These are phyloP conservation scores for Rhogogaster chlorosoma DNA, from an alignment of 2,888 invertebrate genomes.

Conservation along the genomic window DNA sequence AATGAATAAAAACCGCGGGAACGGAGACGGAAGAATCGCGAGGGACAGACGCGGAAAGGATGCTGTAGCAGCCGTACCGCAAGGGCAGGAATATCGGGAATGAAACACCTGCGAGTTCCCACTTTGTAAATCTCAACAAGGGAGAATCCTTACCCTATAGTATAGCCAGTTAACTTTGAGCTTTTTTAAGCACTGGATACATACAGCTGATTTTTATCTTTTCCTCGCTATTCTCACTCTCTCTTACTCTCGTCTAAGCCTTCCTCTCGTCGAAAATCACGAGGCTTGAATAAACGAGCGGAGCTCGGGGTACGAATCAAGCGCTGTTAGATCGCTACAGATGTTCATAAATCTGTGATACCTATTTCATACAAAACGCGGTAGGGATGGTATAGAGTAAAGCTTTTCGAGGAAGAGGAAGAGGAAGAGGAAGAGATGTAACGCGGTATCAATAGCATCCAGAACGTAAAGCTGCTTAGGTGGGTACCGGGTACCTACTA, in stretches of 20 bases:
- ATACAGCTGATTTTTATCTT: neutral
- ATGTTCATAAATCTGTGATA: constrained; percentile 4
- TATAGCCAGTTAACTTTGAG: constrained; percentile 24
- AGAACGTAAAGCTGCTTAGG: constrained; percentile 42
- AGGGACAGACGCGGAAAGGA: constrained; percentile 28
- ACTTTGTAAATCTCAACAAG: neutral
- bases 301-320: neutral
- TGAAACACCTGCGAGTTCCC: constrained; percentile 41
- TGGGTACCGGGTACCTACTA: neutral
- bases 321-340: neutral
- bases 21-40: constrained; percentile 24
- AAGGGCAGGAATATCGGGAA: constrained; percentile 13
- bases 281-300: too few relatives aligned
- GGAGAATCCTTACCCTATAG: neutral
- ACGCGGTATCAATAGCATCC: constrained; percentile 27
- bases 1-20: neutral
- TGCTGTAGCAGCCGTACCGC: neutral
- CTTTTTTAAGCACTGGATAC: neutral
- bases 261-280: neutral
- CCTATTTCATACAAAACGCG: neutral
- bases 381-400: neutral
- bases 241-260: neutral
- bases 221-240: neutral
- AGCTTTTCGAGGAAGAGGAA: neutral
- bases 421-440: neutral